phyloP scores from a whole-genome alignment of 2,113 vertebrate species.

The Tachycineta bicolor region DNA sequence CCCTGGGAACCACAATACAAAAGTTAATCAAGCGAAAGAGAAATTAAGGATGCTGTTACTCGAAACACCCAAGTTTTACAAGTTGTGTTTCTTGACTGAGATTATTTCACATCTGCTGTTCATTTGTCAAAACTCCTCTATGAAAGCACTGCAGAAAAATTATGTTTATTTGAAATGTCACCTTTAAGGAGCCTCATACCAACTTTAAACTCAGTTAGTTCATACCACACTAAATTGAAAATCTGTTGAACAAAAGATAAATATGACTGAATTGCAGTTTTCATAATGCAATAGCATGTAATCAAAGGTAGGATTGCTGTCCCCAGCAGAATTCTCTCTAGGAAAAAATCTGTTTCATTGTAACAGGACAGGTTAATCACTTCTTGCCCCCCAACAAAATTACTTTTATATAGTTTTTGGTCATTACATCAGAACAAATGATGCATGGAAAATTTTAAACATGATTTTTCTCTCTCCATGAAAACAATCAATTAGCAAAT shows the following conservation, averaged over 20 bases:
- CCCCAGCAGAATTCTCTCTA: not conserved
- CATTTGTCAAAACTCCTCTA: not conserved
- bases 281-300: not conserved
- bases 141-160: not conserved
- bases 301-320: not conserved
- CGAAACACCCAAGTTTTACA: not conserved
- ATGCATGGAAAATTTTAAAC: not conserved
- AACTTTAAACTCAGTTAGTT: constrained; percentile 6
- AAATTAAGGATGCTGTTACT: constrained; percentile 20
- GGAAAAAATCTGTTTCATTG: not conserved
- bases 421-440: not conserved
- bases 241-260: not conserved
- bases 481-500: not conserved
- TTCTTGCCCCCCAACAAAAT: not conserved
- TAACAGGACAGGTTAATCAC: not conserved
- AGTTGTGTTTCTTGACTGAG: not conserved
- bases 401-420: not conserved
- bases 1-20: not conserved
- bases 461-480: not conserved
- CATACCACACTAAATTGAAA: constrained; percentile 7
- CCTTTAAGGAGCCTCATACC: constrained; percentile 6
- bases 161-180: constrained; percentile 52
- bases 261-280: not conserved
- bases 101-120: not conserved
- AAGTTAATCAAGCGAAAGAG: not conserved